Percentiles rank a stretch among this genome's conserved stretches.
Conservation (phyloP, 92 coral and sea anemone species). For the Micromussa lordhowensis region DNA sequence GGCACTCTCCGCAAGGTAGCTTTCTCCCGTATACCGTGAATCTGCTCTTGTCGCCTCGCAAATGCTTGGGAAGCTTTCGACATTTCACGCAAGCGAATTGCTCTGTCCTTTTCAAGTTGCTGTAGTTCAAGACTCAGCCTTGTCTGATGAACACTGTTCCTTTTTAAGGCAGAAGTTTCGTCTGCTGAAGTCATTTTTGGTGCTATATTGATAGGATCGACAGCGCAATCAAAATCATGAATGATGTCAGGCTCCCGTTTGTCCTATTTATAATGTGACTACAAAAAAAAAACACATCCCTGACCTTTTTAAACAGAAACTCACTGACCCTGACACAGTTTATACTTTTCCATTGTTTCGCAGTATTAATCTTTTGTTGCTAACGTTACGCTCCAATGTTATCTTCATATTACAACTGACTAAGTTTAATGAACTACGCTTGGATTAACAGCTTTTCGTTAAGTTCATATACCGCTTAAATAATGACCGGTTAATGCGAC, state of each 20-base stretch:
- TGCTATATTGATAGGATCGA: background rate
- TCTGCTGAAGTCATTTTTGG: constrained; percentile 74
- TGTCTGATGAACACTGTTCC: constrained; percentile 86
- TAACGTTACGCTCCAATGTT: background rate
- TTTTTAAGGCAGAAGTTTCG: constrained; percentile 82
- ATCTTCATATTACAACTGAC: background rate
- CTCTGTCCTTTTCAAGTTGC: constrained; percentile 81
- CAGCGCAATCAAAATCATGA: background rate
- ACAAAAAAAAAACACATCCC: background rate
- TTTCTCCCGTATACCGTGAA: constrained; percentile 57
- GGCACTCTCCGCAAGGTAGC: constrained; percentile 60
- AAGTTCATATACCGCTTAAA: constrained; percentile 4
- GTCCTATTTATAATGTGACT: background rate
- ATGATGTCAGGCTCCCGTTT: background rate
- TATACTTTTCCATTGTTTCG: constrained; percentile 12
- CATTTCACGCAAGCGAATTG: constrained; percentile 76
- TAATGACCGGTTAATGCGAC: background rate
- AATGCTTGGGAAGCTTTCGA: constrained; percentile 84
- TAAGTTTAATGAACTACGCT: constrained; percentile 5
- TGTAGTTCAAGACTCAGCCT: constrained; percentile 73
- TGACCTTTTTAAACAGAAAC: constrained; percentile 27
- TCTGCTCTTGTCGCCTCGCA: constrained; percentile 70
- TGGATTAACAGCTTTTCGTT: constrained; percentile 27
- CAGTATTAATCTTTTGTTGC: background rate
- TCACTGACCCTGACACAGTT: constrained; percentile 29